These are phyloP conservation scores for Cyclopterus lumpus DNA, from an alignment of 2,797 vertebrate genomes.

Conservation along the genomic window DNA sequence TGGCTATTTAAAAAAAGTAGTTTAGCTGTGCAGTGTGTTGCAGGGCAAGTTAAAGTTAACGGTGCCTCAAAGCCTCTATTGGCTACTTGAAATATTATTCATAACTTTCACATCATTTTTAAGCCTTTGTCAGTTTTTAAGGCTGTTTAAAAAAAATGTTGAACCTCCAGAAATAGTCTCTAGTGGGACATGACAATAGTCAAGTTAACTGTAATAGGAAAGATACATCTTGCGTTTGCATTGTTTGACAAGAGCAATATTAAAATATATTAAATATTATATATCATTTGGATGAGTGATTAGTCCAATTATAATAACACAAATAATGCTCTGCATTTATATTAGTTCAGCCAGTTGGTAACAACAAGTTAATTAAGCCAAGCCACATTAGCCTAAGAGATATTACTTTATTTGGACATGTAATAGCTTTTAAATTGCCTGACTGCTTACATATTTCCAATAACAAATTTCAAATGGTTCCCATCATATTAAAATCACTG, in stretches of 20 bases:
- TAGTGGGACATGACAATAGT: neutral
- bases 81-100: slow-evolving; percentile 32
- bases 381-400: slow-evolving; percentile 48
- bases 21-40: slow-evolving; percentile 37
- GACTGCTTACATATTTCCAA: slow-evolving; percentile 60
- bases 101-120: slow-evolving; percentile 16
- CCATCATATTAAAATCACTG: slow-evolving; percentile 48
- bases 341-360: slow-evolving; percentile 56
- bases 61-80: slow-evolving; percentile 25
- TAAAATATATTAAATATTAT: too few relatives aligned
- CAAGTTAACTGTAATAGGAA: neutral
- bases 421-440: slow-evolving; percentile 65
- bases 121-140: slow-evolving; percentile 13
- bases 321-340: slow-evolving; percentile 64
- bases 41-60: slow-evolving; percentile 40
- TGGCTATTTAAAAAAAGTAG: slow-evolving; percentile 41
- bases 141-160: slow-evolving; percentile 1
- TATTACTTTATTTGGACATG: slow-evolving; percentile 64
- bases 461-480: slow-evolving; percentile 55
- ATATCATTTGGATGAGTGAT: slow-evolving; percentile 54
- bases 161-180: neutral
- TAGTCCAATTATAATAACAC: slow-evolving; percentile 63
- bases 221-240: slow-evolving; percentile 18
- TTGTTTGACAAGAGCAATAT: slow-evolving; percentile 41
- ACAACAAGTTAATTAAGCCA: slow-evolving; percentile 70